A percentile compares a stretch with the other conserved stretches of the same genome.
These are phyloP conservation scores for Macrosteles quadrilineatus DNA, from an alignment of 1,140 invertebrate species.

Conservation along the genomic window DNA sequence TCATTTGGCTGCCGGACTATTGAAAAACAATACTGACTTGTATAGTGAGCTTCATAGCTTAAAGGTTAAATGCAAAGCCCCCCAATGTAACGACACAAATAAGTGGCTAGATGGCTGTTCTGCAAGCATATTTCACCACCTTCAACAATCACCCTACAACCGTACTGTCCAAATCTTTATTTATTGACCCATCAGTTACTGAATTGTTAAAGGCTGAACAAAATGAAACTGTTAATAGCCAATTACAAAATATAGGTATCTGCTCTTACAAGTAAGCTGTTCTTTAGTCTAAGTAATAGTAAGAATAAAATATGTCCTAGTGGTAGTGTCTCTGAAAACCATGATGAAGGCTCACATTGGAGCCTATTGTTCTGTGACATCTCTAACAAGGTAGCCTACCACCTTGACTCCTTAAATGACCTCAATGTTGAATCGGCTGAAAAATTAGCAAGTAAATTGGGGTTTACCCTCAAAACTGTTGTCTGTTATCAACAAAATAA, in stretches of 20 bases:
- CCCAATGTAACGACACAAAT: not conserved
- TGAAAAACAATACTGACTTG: not conserved
- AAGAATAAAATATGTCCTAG: not conserved
- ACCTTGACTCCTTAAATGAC: conserved; percentile 8
- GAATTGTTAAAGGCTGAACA: not conserved
- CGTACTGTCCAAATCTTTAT: not conserved
- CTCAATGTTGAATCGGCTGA: not conserved
- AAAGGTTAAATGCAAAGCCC: not conserved
- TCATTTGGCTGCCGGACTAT: too few relatives aligned
- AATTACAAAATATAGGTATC: not conserved
- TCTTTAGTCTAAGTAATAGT: conserved; percentile 3
- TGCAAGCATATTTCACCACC: not conserved
- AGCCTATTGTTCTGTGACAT: conserved; percentile 11
- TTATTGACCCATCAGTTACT: conserved; percentile 13
- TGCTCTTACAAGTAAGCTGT: not conserved
- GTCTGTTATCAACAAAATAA: conserved; percentile 12
- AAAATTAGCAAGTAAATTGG: not conserved
- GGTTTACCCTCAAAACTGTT: not conserved
- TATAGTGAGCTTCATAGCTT: not conserved
- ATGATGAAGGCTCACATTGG: conserved; percentile 22
- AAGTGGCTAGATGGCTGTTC: not conserved
- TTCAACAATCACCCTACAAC: not conserved
- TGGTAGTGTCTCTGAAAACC: not conserved
- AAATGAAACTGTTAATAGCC: not conserved
- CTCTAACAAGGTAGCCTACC: conserved; percentile 5